Conservation (phyloP, 1,140 invertebrate species). For the Drosophila orena region DNA sequence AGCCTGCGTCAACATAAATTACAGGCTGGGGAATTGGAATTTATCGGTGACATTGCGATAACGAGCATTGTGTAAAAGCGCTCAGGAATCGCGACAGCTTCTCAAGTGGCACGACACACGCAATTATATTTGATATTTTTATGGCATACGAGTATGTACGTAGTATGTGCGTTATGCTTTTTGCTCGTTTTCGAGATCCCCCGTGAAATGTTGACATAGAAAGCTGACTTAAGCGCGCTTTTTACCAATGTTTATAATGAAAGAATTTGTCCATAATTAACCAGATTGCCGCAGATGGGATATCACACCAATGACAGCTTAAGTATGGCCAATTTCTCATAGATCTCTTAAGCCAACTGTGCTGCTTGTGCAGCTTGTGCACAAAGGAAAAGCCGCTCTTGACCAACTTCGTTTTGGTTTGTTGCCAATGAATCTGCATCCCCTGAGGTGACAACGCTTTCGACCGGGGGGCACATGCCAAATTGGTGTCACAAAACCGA, state of each 20-base stretch:
- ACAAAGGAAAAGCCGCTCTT: not conserved
- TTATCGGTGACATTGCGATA: constrained; percentile 70
- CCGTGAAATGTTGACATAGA: constrained; percentile 58
- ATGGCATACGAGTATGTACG: constrained; percentile 46
- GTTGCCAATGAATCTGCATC: constrained; percentile 33
- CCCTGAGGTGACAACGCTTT: constrained; percentile 26
- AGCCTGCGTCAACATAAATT: constrained; percentile 69
- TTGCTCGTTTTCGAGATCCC: constrained; percentile 23
- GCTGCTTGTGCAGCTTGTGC: not conserved
- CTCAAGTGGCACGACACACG: constrained; percentile 46
- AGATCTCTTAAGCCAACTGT: constrained; percentile 19
- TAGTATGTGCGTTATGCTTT: constrained; percentile 14
- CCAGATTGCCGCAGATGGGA: constrained; percentile 30
- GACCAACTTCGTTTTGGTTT: not conserved
- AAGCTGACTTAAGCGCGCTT: constrained; percentile 41
- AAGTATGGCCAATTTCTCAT: constrained; percentile 10
- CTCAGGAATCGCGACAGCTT: constrained; percentile 36
- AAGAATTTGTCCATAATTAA: constrained; percentile 64
- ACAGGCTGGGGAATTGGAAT: constrained; percentile 63
- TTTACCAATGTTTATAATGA: constrained; percentile 35
- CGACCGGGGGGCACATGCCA: constrained; percentile 54
- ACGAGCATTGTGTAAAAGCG: constrained; percentile 63
- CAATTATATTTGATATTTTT: constrained; percentile 77
- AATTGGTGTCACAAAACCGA: constrained; percentile 79
- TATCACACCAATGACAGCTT: constrained; percentile 46